phyloP scores from a whole-genome alignment of 2,113 vertebrate genomes.

The Phyllostomus hastatus region DNA sequence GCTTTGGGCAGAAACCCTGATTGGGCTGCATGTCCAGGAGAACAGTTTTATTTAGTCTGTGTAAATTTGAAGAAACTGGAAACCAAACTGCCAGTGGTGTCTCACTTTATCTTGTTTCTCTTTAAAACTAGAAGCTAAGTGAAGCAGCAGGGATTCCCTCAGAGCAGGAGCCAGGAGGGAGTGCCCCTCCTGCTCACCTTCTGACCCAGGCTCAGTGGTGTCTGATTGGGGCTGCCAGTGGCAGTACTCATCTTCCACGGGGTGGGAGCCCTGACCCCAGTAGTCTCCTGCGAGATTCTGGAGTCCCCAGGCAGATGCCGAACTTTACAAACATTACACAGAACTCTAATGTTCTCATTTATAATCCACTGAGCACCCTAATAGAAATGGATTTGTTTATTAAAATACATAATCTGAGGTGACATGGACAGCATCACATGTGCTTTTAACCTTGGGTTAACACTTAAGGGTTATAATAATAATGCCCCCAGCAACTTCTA shows the following conservation, averaged over 20 bases:
- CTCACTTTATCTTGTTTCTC: background rate
- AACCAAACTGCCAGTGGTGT: background rate
- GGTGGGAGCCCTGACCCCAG: background rate
- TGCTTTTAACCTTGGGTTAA: background rate
- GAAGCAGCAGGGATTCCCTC: background rate
- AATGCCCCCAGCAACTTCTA: background rate
- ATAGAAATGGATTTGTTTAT: background rate
- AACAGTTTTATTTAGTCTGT: background rate
- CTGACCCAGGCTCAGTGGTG: fast-evolving
- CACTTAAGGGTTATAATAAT: background rate
- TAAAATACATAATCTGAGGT: background rate
- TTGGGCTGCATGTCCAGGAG: no score
- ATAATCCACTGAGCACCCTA: background rate
- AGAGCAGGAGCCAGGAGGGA: background rate
- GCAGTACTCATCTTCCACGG: fast-evolving
- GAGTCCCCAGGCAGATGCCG: background rate
- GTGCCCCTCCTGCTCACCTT: background rate
- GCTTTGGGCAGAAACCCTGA: background rate
- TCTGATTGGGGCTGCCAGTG: background rate
- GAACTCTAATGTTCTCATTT: background rate
- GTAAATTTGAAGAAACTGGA: background rate
- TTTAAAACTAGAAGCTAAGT: background rate
- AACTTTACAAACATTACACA: background rate
- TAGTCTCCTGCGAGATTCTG: background rate
- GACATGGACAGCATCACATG: background rate